Evolutionary conservation across 1,140 invertebrate species (phyloP).

Genomic region (Triops cancriformis): DNA sequence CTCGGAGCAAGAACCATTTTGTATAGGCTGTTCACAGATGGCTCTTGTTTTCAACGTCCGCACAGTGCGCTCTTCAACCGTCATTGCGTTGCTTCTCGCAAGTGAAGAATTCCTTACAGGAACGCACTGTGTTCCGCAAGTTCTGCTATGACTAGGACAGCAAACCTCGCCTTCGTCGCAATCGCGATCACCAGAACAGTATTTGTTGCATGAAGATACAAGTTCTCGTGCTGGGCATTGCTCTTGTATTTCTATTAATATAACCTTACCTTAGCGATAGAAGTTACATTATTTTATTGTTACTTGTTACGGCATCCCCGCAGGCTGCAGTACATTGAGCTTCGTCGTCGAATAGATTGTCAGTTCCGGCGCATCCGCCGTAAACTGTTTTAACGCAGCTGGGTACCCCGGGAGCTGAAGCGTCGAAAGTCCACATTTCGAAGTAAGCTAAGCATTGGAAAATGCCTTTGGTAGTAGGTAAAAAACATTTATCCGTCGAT

Average conservation of each 20-base stretch:
- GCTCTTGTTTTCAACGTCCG: not conserved
- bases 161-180: not conserved
- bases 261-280: not conserved
- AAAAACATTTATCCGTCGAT: not conserved
- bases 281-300: not conserved
- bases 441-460: constrained; percentile 26
- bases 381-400: constrained; percentile 31
- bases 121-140: not conserved
- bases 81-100: not conserved
- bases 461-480: constrained; percentile 16
- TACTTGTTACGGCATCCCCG: constrained; percentile 29
- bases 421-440: constrained; percentile 23
- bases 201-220: not conserved
- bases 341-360: constrained; percentile 31
- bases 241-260: not conserved
- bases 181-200: not conserved
- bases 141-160: not conserved
- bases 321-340: constrained; percentile 33
- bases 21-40: constrained; percentile 3
- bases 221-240: not conserved
- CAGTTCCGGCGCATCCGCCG: constrained; percentile 31
- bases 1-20: constrained; percentile 23
- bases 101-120: not conserved
- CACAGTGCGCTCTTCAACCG: not conserved
- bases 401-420: not conserved